Conservation (phyloP, 2,113 vertebrate species). For the Microtus ochrogaster region DNA sequence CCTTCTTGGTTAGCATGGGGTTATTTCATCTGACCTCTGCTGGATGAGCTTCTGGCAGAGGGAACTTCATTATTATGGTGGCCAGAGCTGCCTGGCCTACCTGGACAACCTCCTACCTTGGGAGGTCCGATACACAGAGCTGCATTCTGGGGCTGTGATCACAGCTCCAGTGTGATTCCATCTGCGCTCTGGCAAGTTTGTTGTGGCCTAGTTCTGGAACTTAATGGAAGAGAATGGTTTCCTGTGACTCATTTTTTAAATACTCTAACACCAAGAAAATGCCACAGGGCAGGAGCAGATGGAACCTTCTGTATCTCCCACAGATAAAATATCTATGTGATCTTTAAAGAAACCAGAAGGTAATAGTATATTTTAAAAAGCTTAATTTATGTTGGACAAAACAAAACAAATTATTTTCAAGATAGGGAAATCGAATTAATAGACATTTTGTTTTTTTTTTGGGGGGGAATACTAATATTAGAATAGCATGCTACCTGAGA, state of each 20-base stretch:
- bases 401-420: background rate
- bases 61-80: background rate
- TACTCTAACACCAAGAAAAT: background rate
- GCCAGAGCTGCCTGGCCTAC: background rate
- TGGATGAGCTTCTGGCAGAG: background rate
- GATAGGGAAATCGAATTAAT: background rate
- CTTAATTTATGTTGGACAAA: conserved; percentile 6
- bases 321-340: background rate
- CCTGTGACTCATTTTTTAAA: background rate
- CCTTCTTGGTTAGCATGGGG: background rate
- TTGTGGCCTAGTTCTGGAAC: background rate
- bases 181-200: background rate
- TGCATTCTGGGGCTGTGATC: background rate
- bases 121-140: background rate
- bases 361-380: background rate
- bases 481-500: background rate
- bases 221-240: background rate
- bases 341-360: background rate
- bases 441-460: background rate
- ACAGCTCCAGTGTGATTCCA: background rate
- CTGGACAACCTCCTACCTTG: background rate
- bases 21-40: background rate
- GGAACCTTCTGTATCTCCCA: background rate
- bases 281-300: background rate
- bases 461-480: background rate